phyloP scores from a whole-genome alignment of 1,140 invertebrate species.

The Tetramorium parvispinum region DNA sequence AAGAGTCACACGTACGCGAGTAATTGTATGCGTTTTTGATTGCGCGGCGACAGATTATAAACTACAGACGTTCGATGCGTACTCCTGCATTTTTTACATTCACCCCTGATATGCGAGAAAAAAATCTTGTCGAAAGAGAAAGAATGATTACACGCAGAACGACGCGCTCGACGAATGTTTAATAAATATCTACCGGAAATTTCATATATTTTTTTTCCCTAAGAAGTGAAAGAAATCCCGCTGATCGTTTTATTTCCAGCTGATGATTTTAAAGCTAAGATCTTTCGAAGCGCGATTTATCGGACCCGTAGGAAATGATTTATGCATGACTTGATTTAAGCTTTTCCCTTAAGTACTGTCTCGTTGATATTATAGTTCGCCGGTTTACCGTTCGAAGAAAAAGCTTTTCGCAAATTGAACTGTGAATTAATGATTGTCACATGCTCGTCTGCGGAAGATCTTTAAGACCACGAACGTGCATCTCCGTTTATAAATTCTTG shows the following conservation, averaged over 20 bases:
- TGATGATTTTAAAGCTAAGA: neutral
- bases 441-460: neutral
- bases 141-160: neutral
- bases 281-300: constrained; percentile 6
- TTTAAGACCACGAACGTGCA: neutral
- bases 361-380: neutral
- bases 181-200: neutral
- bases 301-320: neutral
- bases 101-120: neutral
- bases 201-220: neutral
- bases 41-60: neutral
- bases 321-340: neutral
- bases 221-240: neutral
- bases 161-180: neutral
- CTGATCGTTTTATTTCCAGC: neutral
- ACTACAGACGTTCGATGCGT: neutral
- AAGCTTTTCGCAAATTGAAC: neutral
- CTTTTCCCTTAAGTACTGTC: neutral
- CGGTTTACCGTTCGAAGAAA: neutral
- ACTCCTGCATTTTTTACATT: neutral
- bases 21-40: constrained; percentile 1
- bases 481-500: neutral
- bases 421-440: neutral
- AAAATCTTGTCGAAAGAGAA: neutral
- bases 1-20: neutral